Conservation (phyloP, 2,113 vertebrate genomes). For the Sinocyclocheilus rhinocerous region DNA sequence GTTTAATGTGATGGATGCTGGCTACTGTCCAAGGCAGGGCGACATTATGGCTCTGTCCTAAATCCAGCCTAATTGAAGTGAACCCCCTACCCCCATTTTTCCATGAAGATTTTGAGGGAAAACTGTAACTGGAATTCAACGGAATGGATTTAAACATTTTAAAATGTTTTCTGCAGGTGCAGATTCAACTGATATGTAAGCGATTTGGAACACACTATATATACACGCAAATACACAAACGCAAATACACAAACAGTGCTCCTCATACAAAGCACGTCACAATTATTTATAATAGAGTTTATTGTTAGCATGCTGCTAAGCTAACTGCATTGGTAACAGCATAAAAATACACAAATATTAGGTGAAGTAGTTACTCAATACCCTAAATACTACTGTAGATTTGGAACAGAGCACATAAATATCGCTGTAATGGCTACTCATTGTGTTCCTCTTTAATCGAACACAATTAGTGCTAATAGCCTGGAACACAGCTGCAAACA, state of each 20-base stretch:
- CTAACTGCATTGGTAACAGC: too few species aligned
- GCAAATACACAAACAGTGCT: neutral
- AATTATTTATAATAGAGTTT: neutral
- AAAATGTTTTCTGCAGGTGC: neutral
- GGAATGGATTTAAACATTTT: neutral
- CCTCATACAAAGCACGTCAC: neutral
- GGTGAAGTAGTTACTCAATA: too few species aligned
- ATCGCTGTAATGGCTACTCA: neutral
- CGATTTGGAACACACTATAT: neutral
- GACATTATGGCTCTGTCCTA: neutral
- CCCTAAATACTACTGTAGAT: too few species aligned
- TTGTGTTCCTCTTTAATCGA: constrained; percentile 22
- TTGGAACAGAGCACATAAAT: too few species aligned
- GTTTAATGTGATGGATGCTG: constrained; percentile 5
- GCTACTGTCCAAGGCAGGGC: neutral
- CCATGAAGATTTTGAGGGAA: neutral
- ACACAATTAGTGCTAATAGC: constrained; percentile 45
- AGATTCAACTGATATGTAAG: too few species aligned
- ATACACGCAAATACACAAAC: neutral
- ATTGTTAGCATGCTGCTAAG: too few species aligned
- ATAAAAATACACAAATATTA: too few species aligned
- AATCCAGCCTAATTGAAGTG: neutral
- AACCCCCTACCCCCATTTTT: neutral
- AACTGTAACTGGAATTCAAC: neutral
- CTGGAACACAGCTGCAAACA: constrained; percentile 34